Conservation (phyloP, 1,140 invertebrate species). For the Notospermus geniculatus region DNA sequence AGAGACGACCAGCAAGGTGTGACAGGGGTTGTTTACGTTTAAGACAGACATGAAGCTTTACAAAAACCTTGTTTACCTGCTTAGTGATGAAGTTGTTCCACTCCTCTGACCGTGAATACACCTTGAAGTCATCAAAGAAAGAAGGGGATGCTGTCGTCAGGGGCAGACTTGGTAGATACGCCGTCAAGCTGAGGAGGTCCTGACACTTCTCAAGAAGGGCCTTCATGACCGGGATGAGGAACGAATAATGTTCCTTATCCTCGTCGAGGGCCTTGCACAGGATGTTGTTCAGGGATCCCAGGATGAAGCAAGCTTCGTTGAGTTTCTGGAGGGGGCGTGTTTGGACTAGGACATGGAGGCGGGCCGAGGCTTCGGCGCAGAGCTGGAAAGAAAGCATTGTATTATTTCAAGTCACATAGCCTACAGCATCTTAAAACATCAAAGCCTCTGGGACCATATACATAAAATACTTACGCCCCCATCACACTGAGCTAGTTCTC, state of each 20-base stretch:
- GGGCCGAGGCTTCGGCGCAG: conserved; percentile 64
- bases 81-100: conserved; percentile 64
- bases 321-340: conserved; percentile 59
- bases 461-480: too few species aligned
- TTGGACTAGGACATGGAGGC: conserved; percentile 64
- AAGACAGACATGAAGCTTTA: too few species aligned
- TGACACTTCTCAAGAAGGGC: conserved; percentile 63
- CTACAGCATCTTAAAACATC: too few species aligned
- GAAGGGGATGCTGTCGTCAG: conserved; percentile 59
- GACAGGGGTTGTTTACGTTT: too few species aligned
- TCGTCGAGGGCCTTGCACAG: conserved; percentile 38
- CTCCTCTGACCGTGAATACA: conserved; percentile 61
- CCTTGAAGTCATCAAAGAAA: conserved; percentile 66
- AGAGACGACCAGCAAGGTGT: too few species aligned
- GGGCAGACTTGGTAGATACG: conserved; percentile 61
- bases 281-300: conserved; percentile 49
- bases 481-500: too few species aligned
- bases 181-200: conserved; percentile 57
- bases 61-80: too few species aligned
- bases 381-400: conserved; percentile 40
- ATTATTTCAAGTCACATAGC: too few species aligned
- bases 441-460: too few species aligned
- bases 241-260: conserved; percentile 60
- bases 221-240: conserved; percentile 66
- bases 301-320: conserved; percentile 61